These are phyloP conservation scores for Dasypus novemcinctus DNA, from an alignment of 2,113 vertebrate species.

Conservation along the genomic window DNA sequence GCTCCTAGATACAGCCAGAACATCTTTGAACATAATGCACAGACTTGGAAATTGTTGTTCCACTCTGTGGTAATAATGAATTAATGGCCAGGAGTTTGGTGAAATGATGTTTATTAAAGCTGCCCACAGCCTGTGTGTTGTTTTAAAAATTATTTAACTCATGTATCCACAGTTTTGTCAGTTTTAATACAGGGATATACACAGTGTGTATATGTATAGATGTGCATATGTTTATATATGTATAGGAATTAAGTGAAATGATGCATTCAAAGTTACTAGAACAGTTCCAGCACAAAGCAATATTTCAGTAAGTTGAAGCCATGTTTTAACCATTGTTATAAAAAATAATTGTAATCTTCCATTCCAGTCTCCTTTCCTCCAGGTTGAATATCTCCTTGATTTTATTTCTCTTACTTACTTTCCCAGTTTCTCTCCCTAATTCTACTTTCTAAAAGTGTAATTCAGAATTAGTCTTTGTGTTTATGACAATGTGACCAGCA, in stretches of 20 bases:
- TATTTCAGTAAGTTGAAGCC: not conserved
- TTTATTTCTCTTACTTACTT: not conserved
- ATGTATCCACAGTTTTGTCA: not conserved
- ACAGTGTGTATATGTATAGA: not conserved
- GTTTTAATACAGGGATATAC: not conserved
- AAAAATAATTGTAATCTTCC: not conserved
- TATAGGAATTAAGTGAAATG: not conserved
- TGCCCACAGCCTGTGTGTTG: not conserved
- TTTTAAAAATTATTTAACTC: not conserved
- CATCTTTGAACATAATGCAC: not conserved
- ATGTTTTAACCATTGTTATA: not conserved
- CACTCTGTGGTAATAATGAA: not conserved
- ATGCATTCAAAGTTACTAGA: not conserved
- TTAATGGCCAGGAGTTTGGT: not conserved
- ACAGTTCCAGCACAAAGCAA: not conserved
- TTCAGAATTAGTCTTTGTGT: not conserved
- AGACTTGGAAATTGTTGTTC: not conserved
- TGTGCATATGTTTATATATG: too few species aligned
- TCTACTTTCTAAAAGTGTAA: not conserved
- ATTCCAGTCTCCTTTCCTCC: not conserved
- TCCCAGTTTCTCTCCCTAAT: not conserved
- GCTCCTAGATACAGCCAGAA: not conserved
- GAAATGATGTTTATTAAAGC: not conserved
- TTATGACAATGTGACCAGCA: not conserved
- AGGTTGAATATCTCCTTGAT: not conserved